phyloP scores from a whole-genome alignment of 2,888 invertebrate genomes.

The Liopterus haemorrhoidalis region DNA sequence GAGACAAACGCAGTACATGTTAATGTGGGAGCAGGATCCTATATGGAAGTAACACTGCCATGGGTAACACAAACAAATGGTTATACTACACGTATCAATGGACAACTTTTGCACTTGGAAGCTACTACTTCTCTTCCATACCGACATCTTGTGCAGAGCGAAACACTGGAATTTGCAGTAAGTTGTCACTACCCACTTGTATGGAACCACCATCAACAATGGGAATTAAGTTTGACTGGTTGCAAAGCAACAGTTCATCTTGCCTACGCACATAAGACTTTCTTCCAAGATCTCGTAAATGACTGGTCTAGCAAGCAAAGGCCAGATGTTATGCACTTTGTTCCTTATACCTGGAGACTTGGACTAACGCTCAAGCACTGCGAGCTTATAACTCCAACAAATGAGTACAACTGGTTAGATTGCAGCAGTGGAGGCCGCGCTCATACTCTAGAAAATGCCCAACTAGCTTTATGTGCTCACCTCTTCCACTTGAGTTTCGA shows the following conservation, averaged over 20 bases:
- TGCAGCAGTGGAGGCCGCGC: constrained; percentile 87
- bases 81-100: constrained; percentile 84
- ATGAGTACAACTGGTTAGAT: constrained; percentile 98
- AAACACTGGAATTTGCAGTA: constrained; percentile 88
- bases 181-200: constrained; percentile 83
- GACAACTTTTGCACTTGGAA: constrained; percentile 89
- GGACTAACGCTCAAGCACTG: constrained; percentile 88
- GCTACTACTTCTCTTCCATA: constrained; percentile 92
- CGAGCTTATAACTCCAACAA: constrained; percentile 86
- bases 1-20: constrained; percentile 97
- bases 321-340: constrained; percentile 89
- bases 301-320: constrained; percentile 94
- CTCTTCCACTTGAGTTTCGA: constrained; percentile 88
- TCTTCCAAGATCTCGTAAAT: constrained; percentile 91
- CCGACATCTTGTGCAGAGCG: constrained; percentile 86
- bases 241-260: constrained; percentile 91
- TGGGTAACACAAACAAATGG: constrained; percentile 87
- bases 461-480: constrained; percentile 90
- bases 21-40: constrained; percentile 91
- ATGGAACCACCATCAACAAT: constrained; percentile 96
- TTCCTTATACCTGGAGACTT: constrained; percentile 96
- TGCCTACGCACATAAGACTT: constrained; percentile 92
- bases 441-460: constrained; percentile 69
- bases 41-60: constrained; percentile 92
- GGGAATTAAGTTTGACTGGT: constrained; percentile 85